Evolutionary conservation across 2,113 vertebrate species (phyloP), one percentile per base, ranked within the genome.

Genomic region (Fulica atra): DNA sequence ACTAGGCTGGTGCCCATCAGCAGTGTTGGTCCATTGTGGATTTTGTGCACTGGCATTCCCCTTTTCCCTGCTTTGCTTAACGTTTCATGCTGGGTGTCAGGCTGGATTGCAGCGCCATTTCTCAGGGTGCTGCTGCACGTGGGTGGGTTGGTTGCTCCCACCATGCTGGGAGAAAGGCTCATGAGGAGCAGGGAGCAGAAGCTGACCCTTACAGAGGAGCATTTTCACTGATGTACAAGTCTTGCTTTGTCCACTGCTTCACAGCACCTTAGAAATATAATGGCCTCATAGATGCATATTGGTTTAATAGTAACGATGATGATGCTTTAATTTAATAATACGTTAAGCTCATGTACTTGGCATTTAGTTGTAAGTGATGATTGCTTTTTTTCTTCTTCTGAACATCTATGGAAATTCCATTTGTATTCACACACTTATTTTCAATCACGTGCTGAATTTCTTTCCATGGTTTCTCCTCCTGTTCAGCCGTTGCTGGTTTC

Each of bases 61-160:
- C 11, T 36, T 26, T 8, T 13, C 12, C 46, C 28, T 7, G 0
- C 13, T 26, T n/a, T 35, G 20, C 35, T 42, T 1, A 0, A 4
- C 3, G 23, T 6, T 31, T 5, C 1, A 1, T 46, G 53, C 38
- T 1, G 0, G 53, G 13, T 54, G 28, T 31, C 7, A 0, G 44
- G 53, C 36, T 59, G 74, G 36, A 8, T 28, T 1, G 1, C 60
- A 33, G 54, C 9, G 1, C 3, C 2, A n/a, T 35, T 29, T 35
- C 60, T 80, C 5, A 1, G 71, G 35, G 21, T 44, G 53, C 35
- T 1, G 16, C 50, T 48, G 29, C 7, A 1, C 1, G 2, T 23
- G 42, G 68, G 51, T 36, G 60, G 26, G 51, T 57, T 38, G 38
- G 44, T 46, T 10, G 0, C 44, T 36, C 61, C 33, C 42, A 6